Evolutionary conservation across 2,113 vertebrate genomes (phyloP).

Genomic region (Otocyon megalotis): DNA sequence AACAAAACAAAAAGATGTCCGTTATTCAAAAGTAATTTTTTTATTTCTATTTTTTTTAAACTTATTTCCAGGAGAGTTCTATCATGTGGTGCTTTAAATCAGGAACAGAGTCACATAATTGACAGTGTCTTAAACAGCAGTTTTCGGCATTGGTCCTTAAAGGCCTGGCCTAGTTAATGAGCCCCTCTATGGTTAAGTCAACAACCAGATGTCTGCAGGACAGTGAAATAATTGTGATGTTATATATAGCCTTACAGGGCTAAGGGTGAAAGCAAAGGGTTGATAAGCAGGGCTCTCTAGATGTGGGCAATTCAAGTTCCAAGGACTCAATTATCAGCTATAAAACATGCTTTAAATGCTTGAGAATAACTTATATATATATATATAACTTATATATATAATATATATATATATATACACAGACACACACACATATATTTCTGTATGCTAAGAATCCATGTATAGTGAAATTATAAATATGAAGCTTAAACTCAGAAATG

Average conservation of each 20-base stretch:
- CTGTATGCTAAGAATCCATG: not conserved
- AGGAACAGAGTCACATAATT: not conserved
- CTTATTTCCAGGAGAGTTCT: not conserved
- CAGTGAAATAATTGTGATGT: not conserved
- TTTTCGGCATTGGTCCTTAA: not conserved
- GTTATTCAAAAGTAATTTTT: not conserved
- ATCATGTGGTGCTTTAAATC: not conserved
- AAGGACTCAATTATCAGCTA: not conserved
- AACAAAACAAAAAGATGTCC: not conserved
- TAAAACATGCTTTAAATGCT: not conserved
- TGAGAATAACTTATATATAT: not conserved
- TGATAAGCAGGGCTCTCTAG: not conserved
- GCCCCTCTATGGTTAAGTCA: not conserved
- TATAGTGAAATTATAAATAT: not conserved
- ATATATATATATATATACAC: not conserved
- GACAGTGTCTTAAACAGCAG: not conserved
- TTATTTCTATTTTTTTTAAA: not conserved
- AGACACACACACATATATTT: not conserved
- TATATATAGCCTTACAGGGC: not conserved
- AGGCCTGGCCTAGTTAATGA: constrained; percentile 29
- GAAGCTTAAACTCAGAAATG: not conserved
- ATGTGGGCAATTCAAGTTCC: not conserved
- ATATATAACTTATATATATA: not conserved
- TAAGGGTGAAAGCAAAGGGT: not conserved
- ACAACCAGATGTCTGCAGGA: not conserved